Base-by-base conservation (phyloP, 2,888 invertebrate species). In the Standfussiana lucernea region DNA sequence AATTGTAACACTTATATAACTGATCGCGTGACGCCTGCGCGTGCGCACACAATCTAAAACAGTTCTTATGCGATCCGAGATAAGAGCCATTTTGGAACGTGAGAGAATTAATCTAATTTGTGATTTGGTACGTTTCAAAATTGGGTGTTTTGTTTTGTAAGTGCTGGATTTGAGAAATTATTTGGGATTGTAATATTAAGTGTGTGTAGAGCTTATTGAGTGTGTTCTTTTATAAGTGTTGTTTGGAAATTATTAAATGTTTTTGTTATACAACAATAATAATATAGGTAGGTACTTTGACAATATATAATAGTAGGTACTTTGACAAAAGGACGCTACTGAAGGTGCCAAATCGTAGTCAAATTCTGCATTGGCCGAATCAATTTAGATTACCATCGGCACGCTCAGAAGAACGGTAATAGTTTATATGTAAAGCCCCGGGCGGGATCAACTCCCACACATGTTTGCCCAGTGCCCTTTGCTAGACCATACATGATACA, bases 1-100 rank as follows among this genome's bases (percentile, higher is more conserved):
- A 84, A 88, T 86, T 79, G 89, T 87, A 82, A 82, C 87, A 72
- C 86, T 89, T 89, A 89, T 89, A 89, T 89, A 89, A 89, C 69
- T 47, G 61, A 72, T 85, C 83, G 85, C 83, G 89, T 89, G 89
- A 86, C 78, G 79, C 64, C 71, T 76, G 80, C 70, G 79, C 79
- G 75, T 75, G 75, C 87, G 85, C 76, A 73, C 64, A 53, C 80
- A 61, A 69, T 47, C 62, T 47, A 73, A 85, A 85, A 70, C 85
- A 75, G 75, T 81, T 87, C 86, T 76, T 88, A 80, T 79, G 3
- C 18, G 75, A 74, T 79, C 2, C 32, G 0, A 47, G 73, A 86
- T 88, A 89, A 79, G 80, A 77, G 71, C 72, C 32, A 76, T 74
- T 83, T 86, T 77, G 67, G 79, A 53, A 67, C 84, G 84, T 80